These are phyloP conservation scores for Chlorops oryzae DNA, from an alignment of 1,140 invertebrate species.

Conservation along the genomic window DNA sequence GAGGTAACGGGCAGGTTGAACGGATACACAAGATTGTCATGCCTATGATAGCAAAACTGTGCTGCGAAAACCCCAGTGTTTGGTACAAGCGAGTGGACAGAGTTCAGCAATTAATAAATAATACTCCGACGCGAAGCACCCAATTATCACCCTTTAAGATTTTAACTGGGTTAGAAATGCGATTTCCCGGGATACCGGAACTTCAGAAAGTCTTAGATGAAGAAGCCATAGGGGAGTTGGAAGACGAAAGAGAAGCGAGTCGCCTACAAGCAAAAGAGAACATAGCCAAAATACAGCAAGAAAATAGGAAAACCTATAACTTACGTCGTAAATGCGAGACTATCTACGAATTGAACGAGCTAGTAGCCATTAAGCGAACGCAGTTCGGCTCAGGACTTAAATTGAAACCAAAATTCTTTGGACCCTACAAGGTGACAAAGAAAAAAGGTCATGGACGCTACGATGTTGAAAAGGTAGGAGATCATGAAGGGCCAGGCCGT, in stretches of 20 bases:
- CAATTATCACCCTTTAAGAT: slow-evolving; percentile 13
- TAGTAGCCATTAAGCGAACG: slow-evolving; percentile 34
- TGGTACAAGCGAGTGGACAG: slow-evolving; percentile 12
- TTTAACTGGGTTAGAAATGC: slow-evolving; percentile 5
- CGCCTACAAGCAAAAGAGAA: slow-evolving; percentile 8
- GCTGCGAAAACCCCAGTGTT: not conserved
- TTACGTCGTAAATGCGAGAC: slow-evolving; percentile 12
- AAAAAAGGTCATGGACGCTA: slow-evolving; percentile 22
- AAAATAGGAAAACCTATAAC: slow-evolving; percentile 2
- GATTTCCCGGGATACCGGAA: too few species aligned
- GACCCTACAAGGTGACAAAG: slow-evolving; percentile 20
- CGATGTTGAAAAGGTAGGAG: slow-evolving; percentile 4
- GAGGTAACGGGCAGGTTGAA: slow-evolving; percentile 8
- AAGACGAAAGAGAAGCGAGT: slow-evolving; percentile 5
- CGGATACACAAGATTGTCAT: slow-evolving; percentile 11
- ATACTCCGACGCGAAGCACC: slow-evolving; percentile 9
- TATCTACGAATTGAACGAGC: slow-evolving; percentile 20
- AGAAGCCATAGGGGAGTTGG: not conserved
- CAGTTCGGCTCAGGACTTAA: slow-evolving; percentile 26
- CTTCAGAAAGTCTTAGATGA: not conserved
- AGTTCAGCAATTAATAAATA: slow-evolving; percentile 25
- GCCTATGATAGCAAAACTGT: not conserved
- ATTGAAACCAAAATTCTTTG: slow-evolving; percentile 23
- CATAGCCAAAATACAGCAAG: slow-evolving; percentile 4
- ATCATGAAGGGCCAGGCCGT: not conserved